Evolutionary conservation across 2,797 vertebrate genomes (phyloP).

Genomic region (Notolepis coatsorum): DNA sequence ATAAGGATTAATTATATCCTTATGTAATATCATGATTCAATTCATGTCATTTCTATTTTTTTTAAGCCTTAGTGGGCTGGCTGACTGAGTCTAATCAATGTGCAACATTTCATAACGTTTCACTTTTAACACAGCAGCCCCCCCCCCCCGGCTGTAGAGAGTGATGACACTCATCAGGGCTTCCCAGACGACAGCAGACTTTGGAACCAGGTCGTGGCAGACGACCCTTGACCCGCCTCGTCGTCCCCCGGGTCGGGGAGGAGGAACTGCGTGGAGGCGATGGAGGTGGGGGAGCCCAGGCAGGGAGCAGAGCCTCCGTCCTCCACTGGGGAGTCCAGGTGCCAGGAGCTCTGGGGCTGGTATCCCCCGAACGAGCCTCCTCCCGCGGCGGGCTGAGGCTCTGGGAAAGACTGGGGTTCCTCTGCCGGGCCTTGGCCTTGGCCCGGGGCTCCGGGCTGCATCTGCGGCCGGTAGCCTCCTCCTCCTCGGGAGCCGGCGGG

Average conservation of each 20-base stretch:
- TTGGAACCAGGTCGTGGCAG: conserved; percentile 79
- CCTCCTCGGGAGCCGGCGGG: conserved; percentile 7
- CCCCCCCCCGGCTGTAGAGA: conserved; percentile 17
- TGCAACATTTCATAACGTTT: neutral
- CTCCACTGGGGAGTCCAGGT: conserved; percentile 80
- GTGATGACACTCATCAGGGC: conserved; percentile 59
- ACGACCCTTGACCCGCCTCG: conserved; percentile 66
- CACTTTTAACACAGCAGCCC: neutral
- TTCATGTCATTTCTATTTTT: neutral
- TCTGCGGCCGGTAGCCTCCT: conserved; percentile 77
- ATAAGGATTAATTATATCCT: too few species aligned
- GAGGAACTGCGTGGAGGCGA: conserved; percentile 94
- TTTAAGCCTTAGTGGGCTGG: conserved; percentile 9
- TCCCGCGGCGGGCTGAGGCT: conserved; percentile 43
- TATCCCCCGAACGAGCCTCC: conserved; percentile 78
- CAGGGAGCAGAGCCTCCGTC: conserved; percentile 71
- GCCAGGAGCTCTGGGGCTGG: conserved; percentile 91
- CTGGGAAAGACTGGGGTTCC: conserved; percentile 33
- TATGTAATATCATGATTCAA: neutral
- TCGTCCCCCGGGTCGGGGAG: conserved; percentile 87
- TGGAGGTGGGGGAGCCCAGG: conserved; percentile 93
- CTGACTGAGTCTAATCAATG: conserved; percentile 17
- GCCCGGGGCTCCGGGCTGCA: conserved; percentile 59
- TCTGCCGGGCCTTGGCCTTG: conserved; percentile 63
- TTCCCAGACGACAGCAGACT: conserved; percentile 76